Percentiles rank a stretch among this genome's conserved stretches.
Evolutionary conservation across 2,888 invertebrate species (phyloP).

Genomic region (Trissolcus japonicus): DNA sequence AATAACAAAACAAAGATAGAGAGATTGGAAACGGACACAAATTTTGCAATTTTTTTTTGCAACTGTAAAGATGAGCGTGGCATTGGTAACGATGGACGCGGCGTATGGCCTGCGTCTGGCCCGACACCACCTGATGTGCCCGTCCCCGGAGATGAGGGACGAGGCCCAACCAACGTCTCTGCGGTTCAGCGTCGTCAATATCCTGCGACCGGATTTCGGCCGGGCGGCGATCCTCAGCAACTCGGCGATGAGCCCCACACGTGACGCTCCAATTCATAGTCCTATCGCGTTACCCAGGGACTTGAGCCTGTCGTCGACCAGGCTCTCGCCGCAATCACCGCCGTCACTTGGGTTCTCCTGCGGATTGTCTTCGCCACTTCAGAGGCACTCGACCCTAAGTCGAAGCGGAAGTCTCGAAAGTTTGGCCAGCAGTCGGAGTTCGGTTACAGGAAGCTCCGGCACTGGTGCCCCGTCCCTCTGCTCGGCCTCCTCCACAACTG

Average conservation of each 20-base stretch:
- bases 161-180: slow-evolving; percentile 71
- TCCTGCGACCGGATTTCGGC: slow-evolving; percentile 90
- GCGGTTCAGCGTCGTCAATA: slow-evolving; percentile 91
- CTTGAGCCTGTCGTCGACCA: slow-evolving; percentile 62
- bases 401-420: slow-evolving; percentile 74
- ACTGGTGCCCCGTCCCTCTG: slow-evolving; percentile 71
- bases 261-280: slow-evolving; percentile 60
- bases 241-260: slow-evolving; percentile 62
- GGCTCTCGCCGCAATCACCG: slow-evolving; percentile 65
- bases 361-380: slow-evolving; percentile 66
- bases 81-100: slow-evolving; percentile 69
- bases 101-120: slow-evolving; percentile 68
- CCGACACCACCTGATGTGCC: slow-evolving; percentile 59
- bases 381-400: slow-evolving; percentile 67
- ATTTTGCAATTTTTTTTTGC: not conserved
- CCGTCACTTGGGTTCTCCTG: slow-evolving; percentile 56
- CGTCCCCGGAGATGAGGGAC: slow-evolving; percentile 37
- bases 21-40: no score
- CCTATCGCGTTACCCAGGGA: slow-evolving; percentile 65
- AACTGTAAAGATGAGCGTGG: slow-evolving; percentile 68
- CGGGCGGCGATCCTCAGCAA: slow-evolving; percentile 80
- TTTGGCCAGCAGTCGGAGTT: slow-evolving; percentile 72
- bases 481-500: slow-evolving; percentile 66
- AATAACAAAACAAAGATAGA: no score
- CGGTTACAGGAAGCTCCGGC: slow-evolving; percentile 70